A percentile compares a stretch with the other conserved stretches of the same genome.
Evolutionary conservation across 2,797 vertebrate species (phyloP).

Genomic region (Zonotrichia albicollis): DNA sequence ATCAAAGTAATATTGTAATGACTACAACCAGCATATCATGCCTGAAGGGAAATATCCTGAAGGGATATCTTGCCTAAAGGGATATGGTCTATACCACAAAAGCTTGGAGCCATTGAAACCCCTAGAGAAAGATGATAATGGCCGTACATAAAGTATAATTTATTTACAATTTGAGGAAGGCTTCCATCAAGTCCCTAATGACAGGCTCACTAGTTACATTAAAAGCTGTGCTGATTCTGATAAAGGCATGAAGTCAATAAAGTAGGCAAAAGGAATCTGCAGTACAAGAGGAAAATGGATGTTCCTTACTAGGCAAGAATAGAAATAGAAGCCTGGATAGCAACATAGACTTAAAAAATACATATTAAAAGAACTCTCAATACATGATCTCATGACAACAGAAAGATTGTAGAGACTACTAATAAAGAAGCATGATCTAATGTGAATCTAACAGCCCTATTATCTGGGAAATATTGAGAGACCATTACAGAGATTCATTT

Average conservation of each 20-base stretch:
- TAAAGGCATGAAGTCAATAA: conserved; percentile 53
- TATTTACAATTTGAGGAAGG: conserved; percentile 68
- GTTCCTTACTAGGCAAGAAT: background rate
- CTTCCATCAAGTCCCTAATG: conserved; percentile 63
- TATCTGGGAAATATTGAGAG: background rate
- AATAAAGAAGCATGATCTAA: background rate
- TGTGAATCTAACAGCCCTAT: background rate
- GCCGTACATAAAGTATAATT: conserved; percentile 64
- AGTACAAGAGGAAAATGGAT: conserved; percentile 10
- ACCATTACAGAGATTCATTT: background rate
- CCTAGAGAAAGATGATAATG: conserved; percentile 65
- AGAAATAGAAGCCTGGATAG: background rate
- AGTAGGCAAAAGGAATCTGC: background rate
- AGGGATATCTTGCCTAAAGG: conserved; percentile 64
- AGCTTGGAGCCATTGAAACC: conserved; percentile 58
- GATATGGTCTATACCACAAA: conserved; percentile 49
- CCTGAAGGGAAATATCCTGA: conserved; percentile 66
- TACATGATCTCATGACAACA: background rate
- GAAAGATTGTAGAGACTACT: background rate
- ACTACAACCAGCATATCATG: conserved; percentile 45
- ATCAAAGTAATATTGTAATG: conserved; percentile 65
- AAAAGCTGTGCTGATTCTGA: conserved; percentile 57
- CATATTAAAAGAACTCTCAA: background rate
- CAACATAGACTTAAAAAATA: background rate
- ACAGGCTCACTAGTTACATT: conserved; percentile 43